Evolutionary conservation across 1,140 invertebrate species (phyloP), one percentile per base, ranked within the genome.

Genomic region (Pseudomyrmex pallidus): DNA sequence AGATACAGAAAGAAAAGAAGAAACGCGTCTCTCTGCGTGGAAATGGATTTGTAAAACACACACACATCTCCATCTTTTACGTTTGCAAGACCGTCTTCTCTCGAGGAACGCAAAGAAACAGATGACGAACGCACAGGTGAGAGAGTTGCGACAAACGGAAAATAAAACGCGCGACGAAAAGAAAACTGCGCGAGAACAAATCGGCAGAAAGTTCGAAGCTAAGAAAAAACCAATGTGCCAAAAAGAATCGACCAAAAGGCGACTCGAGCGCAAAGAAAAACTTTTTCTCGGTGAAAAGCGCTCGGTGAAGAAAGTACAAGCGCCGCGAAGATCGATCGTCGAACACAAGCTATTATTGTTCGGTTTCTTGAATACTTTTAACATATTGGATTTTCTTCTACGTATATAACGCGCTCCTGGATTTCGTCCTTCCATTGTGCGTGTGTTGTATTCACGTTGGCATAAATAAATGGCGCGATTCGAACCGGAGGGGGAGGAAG

Each of bases 211-310:
- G 64, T 77, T 46, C 10, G 15, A 78, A 78, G 54, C n/a, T 20
- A 10, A 52, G 35, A 68, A 56, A 64, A 78, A 10, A 13, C 66
- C 35, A 72, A 35, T 72, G 66, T 80, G 76, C 76, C 76, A 80
- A 80, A 72, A 44, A 80, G 61, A n/a, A 44, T 54, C 50, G 35
- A 35, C 35, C 35, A 35, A 59, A 61, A 7, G 35, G 44, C 64
- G 64, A 48, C 5, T 59, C 59, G 12, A 67, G 12, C 48, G 61
- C 22, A 59, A 72, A 56, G 17, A 12, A 8, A 8, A 80, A 59
- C 35, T 57, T 48, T 48, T 2, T 8, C 9, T 57, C 20, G 35
- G 25, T 59, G 25, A 57, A 13, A 61, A 48, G 10, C 8, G 20
- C 17, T n/a, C n/a, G n/a, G 7, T 35, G 4, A 35, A 35, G 35